These are phyloP conservation scores for Rhinichthys klamathensis DNA, from an alignment of 2,113 vertebrate species.

Conservation along the genomic window DNA sequence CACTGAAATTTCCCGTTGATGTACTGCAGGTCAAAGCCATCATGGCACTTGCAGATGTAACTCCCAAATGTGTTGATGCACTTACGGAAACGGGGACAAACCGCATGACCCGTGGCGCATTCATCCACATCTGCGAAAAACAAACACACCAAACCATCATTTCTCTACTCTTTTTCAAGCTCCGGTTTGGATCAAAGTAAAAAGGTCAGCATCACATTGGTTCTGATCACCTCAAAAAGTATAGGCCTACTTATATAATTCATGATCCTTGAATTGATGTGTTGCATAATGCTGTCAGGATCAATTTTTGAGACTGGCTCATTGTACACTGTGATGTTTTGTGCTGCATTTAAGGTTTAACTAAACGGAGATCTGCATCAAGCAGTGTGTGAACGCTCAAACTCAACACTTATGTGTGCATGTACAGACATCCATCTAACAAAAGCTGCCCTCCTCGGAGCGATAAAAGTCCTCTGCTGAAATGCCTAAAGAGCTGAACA, in stretches of 20 bases:
- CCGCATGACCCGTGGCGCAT: slow-evolving; percentile 83
- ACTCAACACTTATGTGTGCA: background rate
- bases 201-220: background rate
- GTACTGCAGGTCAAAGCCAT: slow-evolving; percentile 93
- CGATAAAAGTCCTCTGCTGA: slow-evolving; percentile 48
- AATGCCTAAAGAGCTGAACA: slow-evolving; percentile 59
- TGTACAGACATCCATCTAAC: background rate
- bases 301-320: background rate
- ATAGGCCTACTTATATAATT: background rate
- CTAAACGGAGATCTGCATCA: background rate
- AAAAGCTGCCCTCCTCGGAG: slow-evolving; percentile 2
- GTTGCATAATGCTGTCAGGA: too few species aligned
- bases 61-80: slow-evolving; percentile 98
- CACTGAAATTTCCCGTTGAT: slow-evolving; percentile 95
- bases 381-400: background rate
- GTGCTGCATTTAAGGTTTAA: background rate
- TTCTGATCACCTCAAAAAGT: background rate
- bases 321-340: background rate
- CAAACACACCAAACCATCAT: background rate
- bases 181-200: background rate
- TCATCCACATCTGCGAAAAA: slow-evolving; percentile 88
- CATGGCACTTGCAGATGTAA: slow-evolving; percentile 94
- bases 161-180: background rate
- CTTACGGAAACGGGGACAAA: slow-evolving; percentile 89
- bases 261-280: background rate